phyloP scores from a whole-genome alignment of 1,140 invertebrate genomes.

The Harpegnathos saltator region DNA sequence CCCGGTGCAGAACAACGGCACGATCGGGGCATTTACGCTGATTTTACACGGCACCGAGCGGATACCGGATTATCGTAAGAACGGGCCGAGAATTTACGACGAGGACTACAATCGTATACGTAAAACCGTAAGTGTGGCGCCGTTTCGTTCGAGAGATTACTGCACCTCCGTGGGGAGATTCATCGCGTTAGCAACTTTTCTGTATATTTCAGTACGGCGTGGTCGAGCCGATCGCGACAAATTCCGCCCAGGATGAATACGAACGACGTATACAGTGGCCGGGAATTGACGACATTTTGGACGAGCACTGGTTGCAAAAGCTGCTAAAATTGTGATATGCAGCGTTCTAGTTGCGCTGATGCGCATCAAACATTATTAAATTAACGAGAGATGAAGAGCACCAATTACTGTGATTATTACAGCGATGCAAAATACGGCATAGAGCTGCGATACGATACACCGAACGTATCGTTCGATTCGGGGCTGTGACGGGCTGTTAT shows the following conservation, averaged over 20 bases:
- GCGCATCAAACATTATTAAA: constrained; percentile 21
- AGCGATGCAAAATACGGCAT: background rate
- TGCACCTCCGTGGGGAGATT: too few relatives aligned
- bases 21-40: constrained; percentile 86
- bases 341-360: background rate
- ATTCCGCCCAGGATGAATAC: background rate
- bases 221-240: background rate
- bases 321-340: constrained; percentile 2
- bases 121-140: constrained; percentile 73
- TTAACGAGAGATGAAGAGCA: constrained; percentile 1
- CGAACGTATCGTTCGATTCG: too few relatives aligned
- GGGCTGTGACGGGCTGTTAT: too few relatives aligned
- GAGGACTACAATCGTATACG: constrained; percentile 84
- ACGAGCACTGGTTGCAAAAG: constrained; percentile 7
- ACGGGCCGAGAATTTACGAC: constrained; percentile 87
- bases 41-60: constrained; percentile 90
- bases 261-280: background rate
- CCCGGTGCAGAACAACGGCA: constrained; percentile 86
- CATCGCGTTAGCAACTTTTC: too few relatives aligned
- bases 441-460: too few relatives aligned
- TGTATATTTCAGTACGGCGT: constrained; percentile 28
- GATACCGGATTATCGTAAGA: constrained; percentile 88
- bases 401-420: background rate
- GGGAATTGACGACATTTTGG: constrained; percentile 3
- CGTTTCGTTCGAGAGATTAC: too few relatives aligned